Evolutionary conservation across 1,140 invertebrate species (phyloP), one percentile per base, ranked within the genome.

Genomic region (Popillia japonica): DNA sequence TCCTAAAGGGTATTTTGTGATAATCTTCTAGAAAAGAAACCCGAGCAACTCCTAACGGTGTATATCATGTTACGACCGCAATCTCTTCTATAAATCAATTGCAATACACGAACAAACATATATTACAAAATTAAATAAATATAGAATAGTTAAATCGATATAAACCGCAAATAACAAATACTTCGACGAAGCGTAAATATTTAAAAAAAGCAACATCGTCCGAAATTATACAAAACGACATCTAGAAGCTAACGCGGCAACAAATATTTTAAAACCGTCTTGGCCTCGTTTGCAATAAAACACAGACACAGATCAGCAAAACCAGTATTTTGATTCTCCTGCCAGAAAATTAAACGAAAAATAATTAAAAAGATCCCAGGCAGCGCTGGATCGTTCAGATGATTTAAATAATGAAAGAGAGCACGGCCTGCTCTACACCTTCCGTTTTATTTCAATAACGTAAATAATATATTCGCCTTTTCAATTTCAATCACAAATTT

Each of bases 381-480:
- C 27, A 4, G 61, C 61, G 61, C 20, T 34, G 48, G 48, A 17
- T 55, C 48, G 48, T 68, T 68, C 61, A 22, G 22, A 68, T 68
- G 48, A 55, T 55, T 55, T 55, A 55, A 68, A 68, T 68, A 68
- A 68, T 68, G 22, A 68, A 68, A 22, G 61, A 68, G 27, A 68
- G 11, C 27, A 68, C 61, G 27, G 48, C 48, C 14, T 55, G 48
- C 48, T 17, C 48, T 6, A 17, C 48, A 22, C 27, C 61, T 17
- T 68, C 61, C 22, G 27, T 22, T 68, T 68, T 68, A 68, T 68
- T 68, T 68, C 61, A 68, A 68, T 68, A 68, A 34, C 61, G 61
- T 68, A 68, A 68, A 68, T 68, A 68, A 68, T 68, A 68, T 68
- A 68, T 68, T 68, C 61, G 61, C 61, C 27, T 23, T 68, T 68